Conservation (phyloP, 1,140 invertebrate genomes). For the Megalonaias nervosa region DNA sequence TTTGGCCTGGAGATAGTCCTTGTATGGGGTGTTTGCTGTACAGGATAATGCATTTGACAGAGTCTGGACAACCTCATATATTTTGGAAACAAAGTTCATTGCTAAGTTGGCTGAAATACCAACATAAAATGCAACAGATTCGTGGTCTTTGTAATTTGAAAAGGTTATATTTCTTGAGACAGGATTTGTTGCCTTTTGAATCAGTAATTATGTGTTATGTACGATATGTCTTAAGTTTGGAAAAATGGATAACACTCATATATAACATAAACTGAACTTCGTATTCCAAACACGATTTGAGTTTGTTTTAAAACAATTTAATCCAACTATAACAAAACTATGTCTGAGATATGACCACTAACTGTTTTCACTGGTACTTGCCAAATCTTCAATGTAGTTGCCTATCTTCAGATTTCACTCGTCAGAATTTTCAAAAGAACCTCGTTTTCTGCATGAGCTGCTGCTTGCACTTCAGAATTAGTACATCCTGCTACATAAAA, state of each 20-base stretch:
- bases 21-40: neutral
- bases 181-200: constrained; percentile 4
- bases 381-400: constrained; percentile 13
- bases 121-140: constrained; percentile 13
- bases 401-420: constrained; percentile 13
- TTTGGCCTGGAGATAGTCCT: neutral
- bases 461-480: constrained; percentile 3
- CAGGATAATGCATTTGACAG: constrained; percentile 21
- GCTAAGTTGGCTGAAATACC: constrained; percentile 12
- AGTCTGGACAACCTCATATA: constrained; percentile 10
- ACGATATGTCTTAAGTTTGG: neutral
- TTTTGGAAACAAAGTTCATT: constrained; percentile 9
- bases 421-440: neutral
- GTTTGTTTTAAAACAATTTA: neutral
- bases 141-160: constrained; percentile 10
- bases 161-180: constrained; percentile 7
- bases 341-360: constrained; percentile 8
- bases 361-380: constrained; percentile 1
- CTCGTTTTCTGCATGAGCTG: neutral
- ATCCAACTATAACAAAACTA: neutral
- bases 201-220: constrained; percentile 13
- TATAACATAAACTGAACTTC: neutral
- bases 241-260: neutral
- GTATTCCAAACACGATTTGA: constrained; percentile 11
- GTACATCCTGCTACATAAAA: constrained; percentile 13